Percentiles rank a stretch among this genome's conserved stretches.
Evolutionary conservation across 2,888 invertebrate genomes (phyloP).

Genomic region (Ephialtes manifestator): DNA sequence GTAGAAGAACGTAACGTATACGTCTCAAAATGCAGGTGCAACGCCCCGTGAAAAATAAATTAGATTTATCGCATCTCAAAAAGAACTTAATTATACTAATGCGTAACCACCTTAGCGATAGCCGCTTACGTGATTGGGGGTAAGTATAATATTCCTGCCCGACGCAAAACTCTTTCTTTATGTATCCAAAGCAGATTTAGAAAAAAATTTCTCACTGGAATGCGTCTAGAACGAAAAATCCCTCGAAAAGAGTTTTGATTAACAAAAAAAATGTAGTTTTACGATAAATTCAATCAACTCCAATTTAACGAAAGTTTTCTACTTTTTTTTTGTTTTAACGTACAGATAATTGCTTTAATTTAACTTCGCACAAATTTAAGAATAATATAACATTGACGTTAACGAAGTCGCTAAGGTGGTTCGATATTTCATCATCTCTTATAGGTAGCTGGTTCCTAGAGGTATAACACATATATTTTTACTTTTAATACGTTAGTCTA

Average conservation of each 20-base stretch:
- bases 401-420: constrained; percentile 75
- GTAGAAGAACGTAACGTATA: constrained; percentile 16
- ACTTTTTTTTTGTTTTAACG: neutral
- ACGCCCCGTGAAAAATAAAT: constrained; percentile 20
- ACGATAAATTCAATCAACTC: neutral
- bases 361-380: neutral
- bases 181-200: constrained; percentile 26
- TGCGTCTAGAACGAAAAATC: constrained; percentile 31
- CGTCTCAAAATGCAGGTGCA: constrained; percentile 21
- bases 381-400: constrained; percentile 13
- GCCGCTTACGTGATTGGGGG: constrained; percentile 66
- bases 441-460: constrained; percentile 75
- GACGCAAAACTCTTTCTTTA: constrained; percentile 39
- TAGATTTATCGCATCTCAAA: constrained; percentile 43
- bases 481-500: constrained; percentile 76
- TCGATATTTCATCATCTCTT: constrained; percentile 71
- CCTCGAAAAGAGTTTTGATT: neutral
- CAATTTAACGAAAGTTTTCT: neutral
- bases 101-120: constrained; percentile 77
- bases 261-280: neutral
- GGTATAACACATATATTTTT: constrained; percentile 74
- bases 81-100: constrained; percentile 65
- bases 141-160: constrained; percentile 66
- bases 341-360: neutral
- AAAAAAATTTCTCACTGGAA: constrained; percentile 33